Base-by-base conservation (phyloP, 1,140 invertebrate genomes). In the Scylla paramamosain region DNA sequence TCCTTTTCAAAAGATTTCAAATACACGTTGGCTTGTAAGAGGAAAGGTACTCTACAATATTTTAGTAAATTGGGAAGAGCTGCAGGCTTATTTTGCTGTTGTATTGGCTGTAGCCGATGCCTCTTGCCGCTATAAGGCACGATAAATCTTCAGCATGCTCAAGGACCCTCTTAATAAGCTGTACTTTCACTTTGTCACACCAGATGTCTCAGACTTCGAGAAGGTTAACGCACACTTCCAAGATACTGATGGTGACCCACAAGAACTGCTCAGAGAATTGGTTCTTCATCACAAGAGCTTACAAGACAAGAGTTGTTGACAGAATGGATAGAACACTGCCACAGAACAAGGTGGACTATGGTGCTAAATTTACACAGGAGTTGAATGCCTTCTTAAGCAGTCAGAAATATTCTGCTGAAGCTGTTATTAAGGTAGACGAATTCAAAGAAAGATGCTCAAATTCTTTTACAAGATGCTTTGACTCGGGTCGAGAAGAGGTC, bases 1-100 rank as follows among this genome's bases (percentile, higher is more conserved):
- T 32, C 93, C 93, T 32, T 94, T 94, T 91, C 93, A 94, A 39
- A 89, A 94, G 88, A 48, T 91, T 52, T 94, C 93, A 90, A 89
- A 89, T 94, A 77, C 93, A 28, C 46, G 84, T 32, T 94, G 87
- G 93, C 88, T 88, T 32, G 93, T 94, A 31, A 25, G 87, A 94
- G 87, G 93, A 91, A 94, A 94, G 45, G 83, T 86, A 48, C 28
- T 93, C 28, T 88, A 52, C 93, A 93, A 93, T 93, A 6, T 87
- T 88, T 29, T 93, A 39, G 86, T 86, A 93, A 94, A 89, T n/a
- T 94, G 93, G 87, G 67, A 94, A 90, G 84, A 89, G 83, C 93
- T 94, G 14, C n/a, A 94, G 31, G 87, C 86, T 39, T 94, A 94
- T 67, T 94, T 94, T 94, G 93, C 92, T 93, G 92, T 48, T 45